Conservation (phyloP, 2,797 vertebrate genomes). For the Parauchenoglanis punctatus region DNA sequence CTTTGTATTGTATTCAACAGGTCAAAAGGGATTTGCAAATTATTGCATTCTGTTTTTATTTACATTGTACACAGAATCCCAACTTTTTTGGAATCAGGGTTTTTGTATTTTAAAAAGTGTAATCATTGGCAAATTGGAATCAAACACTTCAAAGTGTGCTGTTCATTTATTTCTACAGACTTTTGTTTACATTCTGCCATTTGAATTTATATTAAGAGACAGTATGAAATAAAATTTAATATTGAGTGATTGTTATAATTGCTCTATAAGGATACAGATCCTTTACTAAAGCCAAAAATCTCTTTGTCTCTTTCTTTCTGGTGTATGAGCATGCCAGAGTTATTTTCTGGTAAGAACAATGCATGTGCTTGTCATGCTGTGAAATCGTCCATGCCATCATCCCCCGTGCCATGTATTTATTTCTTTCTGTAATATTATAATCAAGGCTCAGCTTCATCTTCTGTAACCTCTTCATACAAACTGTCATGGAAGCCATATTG, state of each 20-base stretch:
- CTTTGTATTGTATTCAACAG: no score
- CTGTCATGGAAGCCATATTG: constrained; percentile 29
- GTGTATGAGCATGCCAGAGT: background rate
- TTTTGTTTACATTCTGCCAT: background rate
- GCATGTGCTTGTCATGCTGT: constrained; percentile 25
- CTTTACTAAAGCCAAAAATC: background rate
- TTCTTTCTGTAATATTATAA: constrained; percentile 44
- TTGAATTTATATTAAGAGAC: background rate
- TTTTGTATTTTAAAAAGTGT: background rate
- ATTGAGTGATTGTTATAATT: constrained; percentile 4
- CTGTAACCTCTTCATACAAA: constrained; percentile 22
- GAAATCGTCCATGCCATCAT: constrained; percentile 5
- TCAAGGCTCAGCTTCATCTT: constrained; percentile 10
- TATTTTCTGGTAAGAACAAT: constrained; percentile 15
- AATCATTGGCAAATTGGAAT: background rate
- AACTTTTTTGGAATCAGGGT: no score
- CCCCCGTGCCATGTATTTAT: constrained; percentile 14
- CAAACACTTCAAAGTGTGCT: background rate
- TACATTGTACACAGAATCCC: no score
- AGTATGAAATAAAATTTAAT: background rate
- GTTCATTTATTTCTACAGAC: background rate
- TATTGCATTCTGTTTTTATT: no score
- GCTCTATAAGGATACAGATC: background rate
- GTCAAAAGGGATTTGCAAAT: no score
- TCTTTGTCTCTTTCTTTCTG: background rate